Evolutionary conservation across 2,113 vertebrate genomes (phyloP).

Genomic region (Bos indicus): DNA sequence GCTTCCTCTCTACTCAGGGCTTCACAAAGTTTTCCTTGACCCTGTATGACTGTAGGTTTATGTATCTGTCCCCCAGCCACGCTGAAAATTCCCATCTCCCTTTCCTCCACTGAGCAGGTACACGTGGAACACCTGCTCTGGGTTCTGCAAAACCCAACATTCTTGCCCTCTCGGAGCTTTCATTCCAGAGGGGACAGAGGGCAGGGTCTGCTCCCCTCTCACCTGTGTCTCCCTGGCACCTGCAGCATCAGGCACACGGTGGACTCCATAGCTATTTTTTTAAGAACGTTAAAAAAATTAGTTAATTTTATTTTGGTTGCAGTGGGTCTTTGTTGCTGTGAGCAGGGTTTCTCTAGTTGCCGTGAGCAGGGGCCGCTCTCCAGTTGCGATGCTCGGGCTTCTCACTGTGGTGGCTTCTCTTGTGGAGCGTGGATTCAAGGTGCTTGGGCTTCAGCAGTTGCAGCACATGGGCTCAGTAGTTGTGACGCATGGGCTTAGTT

Average conservation of each 20-base stretch:
- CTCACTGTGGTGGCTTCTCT: background rate
- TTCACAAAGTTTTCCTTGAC: background rate
- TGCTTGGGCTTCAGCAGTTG: background rate
- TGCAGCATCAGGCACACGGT: background rate
- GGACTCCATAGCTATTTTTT: background rate
- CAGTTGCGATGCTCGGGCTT: accelerated
- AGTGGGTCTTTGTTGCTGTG: background rate
- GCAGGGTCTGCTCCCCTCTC: background rate
- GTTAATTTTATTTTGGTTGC: background rate
- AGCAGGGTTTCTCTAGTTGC: background rate
- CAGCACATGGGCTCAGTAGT: background rate
- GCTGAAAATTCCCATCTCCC: background rate
- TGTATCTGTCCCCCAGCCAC: no score
- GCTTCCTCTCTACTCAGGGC: background rate
- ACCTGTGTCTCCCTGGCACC: no score
- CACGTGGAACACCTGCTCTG: background rate
- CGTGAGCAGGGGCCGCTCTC: background rate
- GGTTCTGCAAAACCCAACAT: background rate
- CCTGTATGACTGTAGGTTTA: accelerated
- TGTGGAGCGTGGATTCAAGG: background rate
- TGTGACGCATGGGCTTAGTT: background rate
- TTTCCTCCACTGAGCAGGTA: background rate
- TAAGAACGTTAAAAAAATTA: background rate
- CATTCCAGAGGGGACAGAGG: background rate
- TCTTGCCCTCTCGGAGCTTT: background rate